A percentile compares a stretch with the other conserved stretches of the same genome.
phyloP scores from a whole-genome alignment of 2,888 invertebrate species.

The Spisula subtruncata region DNA sequence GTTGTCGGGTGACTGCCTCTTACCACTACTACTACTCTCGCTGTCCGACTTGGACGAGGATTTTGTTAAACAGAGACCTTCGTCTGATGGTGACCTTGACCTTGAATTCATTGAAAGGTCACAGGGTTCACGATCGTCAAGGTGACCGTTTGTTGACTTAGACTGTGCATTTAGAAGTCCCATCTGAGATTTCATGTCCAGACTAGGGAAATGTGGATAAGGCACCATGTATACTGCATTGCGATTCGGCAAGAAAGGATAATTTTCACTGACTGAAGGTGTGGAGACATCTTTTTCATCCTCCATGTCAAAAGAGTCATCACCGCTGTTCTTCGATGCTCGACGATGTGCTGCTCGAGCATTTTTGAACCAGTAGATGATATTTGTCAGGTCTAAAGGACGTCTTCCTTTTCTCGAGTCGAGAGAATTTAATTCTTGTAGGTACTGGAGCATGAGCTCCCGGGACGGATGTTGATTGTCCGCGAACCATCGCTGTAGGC shows the following conservation, averaged over 20 bases:
- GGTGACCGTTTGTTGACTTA: conserved; percentile 57
- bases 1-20: conserved; percentile 45
- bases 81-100: conserved; percentile 59
- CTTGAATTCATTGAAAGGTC: conserved; percentile 75
- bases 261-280: conserved; percentile 44
- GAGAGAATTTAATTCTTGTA: conserved; percentile 96
- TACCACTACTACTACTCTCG: conserved; percentile 10
- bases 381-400: conserved; percentile 97
- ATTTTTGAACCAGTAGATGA: conserved; percentile 96
- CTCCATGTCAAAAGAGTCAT: conserved; percentile 82
- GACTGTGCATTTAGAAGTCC: conserved; percentile 57
- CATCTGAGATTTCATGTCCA: conserved; percentile 57
- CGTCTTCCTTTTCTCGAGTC: conserved; percentile 95
- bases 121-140: conserved; percentile 71
- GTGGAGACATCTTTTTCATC: conserved; percentile 74
- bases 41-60: conserved; percentile 24
- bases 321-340: conserved; percentile 88
- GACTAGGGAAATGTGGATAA: conserved; percentile 78
- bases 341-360: conserved; percentile 98
- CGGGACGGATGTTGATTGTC: conserved; percentile 99
- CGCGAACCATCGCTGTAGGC: conserved; percentile 98
- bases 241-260: conserved; percentile 85
- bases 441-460: conserved; percentile 98
- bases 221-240: conserved; percentile 87
- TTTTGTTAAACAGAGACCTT: conserved; percentile 28